Evolutionary conservation across 1,140 invertebrate genomes (phyloP).

Genomic region (Zaprionus vittiger): DNA sequence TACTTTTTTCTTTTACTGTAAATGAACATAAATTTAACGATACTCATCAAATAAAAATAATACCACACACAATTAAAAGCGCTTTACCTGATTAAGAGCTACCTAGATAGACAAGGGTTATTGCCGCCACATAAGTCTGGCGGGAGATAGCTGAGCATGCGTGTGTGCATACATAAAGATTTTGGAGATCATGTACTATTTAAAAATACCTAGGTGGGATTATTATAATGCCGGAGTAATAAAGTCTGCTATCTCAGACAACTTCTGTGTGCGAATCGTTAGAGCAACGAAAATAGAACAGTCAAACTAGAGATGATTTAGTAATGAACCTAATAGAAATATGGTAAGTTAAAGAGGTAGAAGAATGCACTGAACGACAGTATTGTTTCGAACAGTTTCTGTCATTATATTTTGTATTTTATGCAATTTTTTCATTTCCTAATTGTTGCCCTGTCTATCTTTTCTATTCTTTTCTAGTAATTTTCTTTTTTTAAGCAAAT

Average conservation of each 20-base stretch:
- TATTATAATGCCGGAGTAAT: background rate
- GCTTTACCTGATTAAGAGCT: background rate
- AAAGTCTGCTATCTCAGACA: background rate
- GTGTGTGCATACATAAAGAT: background rate
- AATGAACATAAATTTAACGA: background rate
- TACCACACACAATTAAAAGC: constrained; percentile 1
- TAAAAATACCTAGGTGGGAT: background rate
- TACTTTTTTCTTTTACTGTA: background rate
- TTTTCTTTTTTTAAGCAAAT: background rate
- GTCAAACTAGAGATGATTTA: background rate
- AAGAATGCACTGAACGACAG: no score
- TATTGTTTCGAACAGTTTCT: no score
- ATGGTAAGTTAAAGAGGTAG: no score
- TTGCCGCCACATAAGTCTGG: background rate
- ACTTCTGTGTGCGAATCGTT: background rate
- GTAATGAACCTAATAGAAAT: background rate
- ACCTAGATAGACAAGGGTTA: background rate
- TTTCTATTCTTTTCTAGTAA: background rate
- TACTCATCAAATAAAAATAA: constrained; percentile 1
- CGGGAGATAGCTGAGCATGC: background rate
- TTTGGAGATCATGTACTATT: background rate
- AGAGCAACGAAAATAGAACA: background rate
- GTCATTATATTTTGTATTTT: no score
- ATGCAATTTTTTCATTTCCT: no score
- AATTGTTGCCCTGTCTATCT: no score